Conservation (phyloP, 1,140 invertebrate genomes). For the Polyergus mexicanus region DNA sequence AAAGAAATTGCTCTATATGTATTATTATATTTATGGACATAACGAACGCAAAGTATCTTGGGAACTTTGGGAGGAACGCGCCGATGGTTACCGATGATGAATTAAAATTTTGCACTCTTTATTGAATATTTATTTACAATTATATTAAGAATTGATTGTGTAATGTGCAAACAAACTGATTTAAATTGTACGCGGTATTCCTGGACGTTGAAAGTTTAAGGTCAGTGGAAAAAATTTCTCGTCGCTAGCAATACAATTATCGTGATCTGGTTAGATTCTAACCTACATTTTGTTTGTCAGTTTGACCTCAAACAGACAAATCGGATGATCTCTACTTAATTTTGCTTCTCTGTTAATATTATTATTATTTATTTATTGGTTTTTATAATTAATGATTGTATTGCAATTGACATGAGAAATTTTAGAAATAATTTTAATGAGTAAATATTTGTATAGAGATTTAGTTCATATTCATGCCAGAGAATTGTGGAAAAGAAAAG, state of each 20-base stretch:
- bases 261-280: not conserved
- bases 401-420: not conserved
- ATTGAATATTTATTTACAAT: constrained; percentile 6
- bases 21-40: too few relatives aligned
- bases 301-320: constrained; percentile 16
- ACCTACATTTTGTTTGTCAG: constrained; percentile 18
- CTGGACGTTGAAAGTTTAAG: constrained; percentile 51
- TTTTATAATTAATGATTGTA: not conserved
- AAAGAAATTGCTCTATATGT: too few relatives aligned
- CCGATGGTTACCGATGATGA: not conserved
- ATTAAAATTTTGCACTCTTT: not conserved
- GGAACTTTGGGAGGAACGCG: constrained; percentile 10
- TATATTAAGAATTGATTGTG: not conserved
- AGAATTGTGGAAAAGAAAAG: not conserved
- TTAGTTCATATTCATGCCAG: not conserved
- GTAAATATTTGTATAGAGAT: too few relatives aligned
- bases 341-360: not conserved
- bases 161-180: not conserved
- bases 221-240: not conserved
- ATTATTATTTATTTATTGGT: not conserved
- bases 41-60: constrained; percentile 27
- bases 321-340: not conserved
- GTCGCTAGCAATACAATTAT: not conserved
- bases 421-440: not conserved
- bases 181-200: not conserved